Evolutionary conservation across 1,140 invertebrate species (phyloP), one percentile per base, ranked within the genome.

Genomic region (Rhopalosiphum maidis): DNA sequence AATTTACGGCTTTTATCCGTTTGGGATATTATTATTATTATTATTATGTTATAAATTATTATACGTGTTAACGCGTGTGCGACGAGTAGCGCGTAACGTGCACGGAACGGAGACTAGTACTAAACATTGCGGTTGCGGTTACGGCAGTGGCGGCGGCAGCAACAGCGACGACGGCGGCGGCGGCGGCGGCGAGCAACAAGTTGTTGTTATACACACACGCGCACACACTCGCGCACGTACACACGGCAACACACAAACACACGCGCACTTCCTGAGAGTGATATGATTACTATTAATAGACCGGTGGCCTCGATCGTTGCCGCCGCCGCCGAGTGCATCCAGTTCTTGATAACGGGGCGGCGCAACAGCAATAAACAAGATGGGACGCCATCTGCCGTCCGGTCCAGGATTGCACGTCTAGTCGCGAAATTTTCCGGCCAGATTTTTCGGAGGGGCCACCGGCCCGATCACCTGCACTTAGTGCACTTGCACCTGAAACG

Each of bases 281-380:
- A 92, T 92, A 92, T 37, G 91, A 92, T 92, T 92, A 51, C 91
- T 92, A 92, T 92, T 92, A 92, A 92, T 92, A 92, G 91, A 92
- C 51, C 91, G n/a, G 77, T 83, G 91, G 91, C 91, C 91, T 92
- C 91, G 91, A 83, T 92, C 51, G 90, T 41, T 25, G 60, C 46
- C 51, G 88, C 43, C 60, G 48, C 87, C 46, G 55, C 41, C 8
- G 46, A 82, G 88, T 82, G 91, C 91, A 92, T 92, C 91, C 91
- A 83, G 91, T 92, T 92, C 43, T 83, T 83, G 91, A 92, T 92
- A 92, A 92, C 91, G 91, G 43, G 91, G 77, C 77, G 77, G 48
- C 68, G 46, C 23, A 25, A 60, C 51, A 15, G 54, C 90, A 2
- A 46, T 83, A 48, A 91, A 77, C 41, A 77, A 55, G 41, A 30